A percentile compares a stretch with the other conserved stretches of the same genome.
phyloP scores from a whole-genome alignment of 2,888 invertebrate genomes.

The Aplocera efformata region DNA sequence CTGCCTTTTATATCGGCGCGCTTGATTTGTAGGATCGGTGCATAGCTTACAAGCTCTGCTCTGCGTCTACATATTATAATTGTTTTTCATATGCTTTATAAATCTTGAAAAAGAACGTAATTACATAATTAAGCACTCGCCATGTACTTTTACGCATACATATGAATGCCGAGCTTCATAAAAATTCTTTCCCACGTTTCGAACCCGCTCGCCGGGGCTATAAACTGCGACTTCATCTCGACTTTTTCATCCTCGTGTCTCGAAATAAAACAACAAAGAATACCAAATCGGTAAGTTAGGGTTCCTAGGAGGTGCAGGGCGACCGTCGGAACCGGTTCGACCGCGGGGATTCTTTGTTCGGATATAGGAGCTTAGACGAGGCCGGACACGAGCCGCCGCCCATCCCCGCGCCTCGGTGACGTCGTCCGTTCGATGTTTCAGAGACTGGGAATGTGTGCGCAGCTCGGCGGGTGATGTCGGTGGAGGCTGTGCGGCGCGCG shows the following conservation, averaged over 20 bases:
- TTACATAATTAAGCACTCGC: conserved; percentile 3
- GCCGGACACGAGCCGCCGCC: conserved; percentile 38
- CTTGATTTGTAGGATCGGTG: background rate
- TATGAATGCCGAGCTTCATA: conserved; percentile 19
- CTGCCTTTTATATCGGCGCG: background rate
- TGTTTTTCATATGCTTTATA: background rate
- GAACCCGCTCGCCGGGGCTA: conserved; percentile 34
- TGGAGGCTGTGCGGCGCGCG: conserved; percentile 54
- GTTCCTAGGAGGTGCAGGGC: conserved; percentile 60
- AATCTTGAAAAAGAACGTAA: conserved; percentile 14
- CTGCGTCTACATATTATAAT: too few species aligned
- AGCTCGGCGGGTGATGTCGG: conserved; percentile 64
- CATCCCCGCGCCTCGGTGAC: conserved; percentile 41
- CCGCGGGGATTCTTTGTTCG: conserved; percentile 61
- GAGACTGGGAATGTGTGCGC: conserved; percentile 58
- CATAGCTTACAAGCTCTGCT: too few species aligned
- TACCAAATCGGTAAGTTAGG: conserved; percentile 66
- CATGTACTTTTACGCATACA: conserved; percentile 1
- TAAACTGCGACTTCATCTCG: conserved; percentile 38
- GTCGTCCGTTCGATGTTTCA: conserved; percentile 48
- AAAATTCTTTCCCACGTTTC: conserved; percentile 40
- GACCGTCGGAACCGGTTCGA: conserved; percentile 65
- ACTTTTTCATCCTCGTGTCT: conserved; percentile 49
- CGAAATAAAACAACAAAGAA: conserved; percentile 64
- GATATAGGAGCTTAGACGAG: conserved; percentile 52